Evolutionary conservation across 2,888 invertebrate genomes (phyloP).

Genomic region (Andricus quercusramuli): DNA sequence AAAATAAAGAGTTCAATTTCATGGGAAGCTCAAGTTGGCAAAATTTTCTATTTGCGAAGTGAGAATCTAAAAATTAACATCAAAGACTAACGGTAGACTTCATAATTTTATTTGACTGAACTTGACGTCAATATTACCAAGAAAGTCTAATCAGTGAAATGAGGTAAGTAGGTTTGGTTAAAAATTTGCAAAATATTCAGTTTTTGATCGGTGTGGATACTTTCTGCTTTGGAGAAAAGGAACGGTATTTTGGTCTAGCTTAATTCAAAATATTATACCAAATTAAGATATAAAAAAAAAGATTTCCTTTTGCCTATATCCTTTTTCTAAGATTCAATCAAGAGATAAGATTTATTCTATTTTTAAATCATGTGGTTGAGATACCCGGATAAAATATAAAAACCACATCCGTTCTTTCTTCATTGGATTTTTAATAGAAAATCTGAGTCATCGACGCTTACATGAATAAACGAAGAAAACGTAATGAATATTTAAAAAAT

Average conservation of each 20-base stretch:
- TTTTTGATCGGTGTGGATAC: no score
- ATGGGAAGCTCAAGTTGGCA: no score
- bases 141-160: no score
- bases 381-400: not conserved
- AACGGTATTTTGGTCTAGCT: no score
- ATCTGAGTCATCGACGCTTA: not conserved
- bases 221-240: no score
- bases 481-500: not conserved
- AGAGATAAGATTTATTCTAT: not conserved
- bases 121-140: no score
- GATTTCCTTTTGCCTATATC: not conserved
- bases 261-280: no score
- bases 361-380: not conserved
- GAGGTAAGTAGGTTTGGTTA: no score
- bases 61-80: not conserved
- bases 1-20: no score
- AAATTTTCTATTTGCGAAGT: not conserved
- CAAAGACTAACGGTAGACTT: not conserved
- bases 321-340: not conserved
- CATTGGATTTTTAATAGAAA: not conserved
- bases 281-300: no score
- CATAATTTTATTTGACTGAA: not conserved
- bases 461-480: not conserved
- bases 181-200: no score
- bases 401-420: constrained; percentile 18